Percentiles rank a stretch among this genome's conserved stretches.
Conservation (phyloP, 2,797 vertebrate genomes). For the Rachycentron canadum region DNA sequence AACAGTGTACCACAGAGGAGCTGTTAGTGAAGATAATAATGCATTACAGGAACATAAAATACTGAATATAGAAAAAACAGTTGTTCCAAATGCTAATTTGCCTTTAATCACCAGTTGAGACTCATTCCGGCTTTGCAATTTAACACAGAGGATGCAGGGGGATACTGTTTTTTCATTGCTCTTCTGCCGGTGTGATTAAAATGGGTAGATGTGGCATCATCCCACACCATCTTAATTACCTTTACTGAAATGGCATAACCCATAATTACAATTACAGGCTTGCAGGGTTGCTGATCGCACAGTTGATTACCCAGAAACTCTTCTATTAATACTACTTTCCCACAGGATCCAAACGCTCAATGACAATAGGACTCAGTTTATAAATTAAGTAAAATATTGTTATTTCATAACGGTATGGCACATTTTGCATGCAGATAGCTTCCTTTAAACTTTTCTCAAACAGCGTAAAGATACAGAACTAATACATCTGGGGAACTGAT, state of each 20-base stretch:
- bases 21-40: conserved; percentile 39
- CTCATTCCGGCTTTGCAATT: conserved; percentile 55
- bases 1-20: conserved; percentile 6
- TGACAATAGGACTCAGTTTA: conserved; percentile 26
- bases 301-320: conserved; percentile 53
- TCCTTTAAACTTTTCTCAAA: conserved; percentile 8
- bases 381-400: conserved; percentile 7
- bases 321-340: conserved; percentile 21
- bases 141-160: conserved; percentile 42
- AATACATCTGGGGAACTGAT: not conserved
- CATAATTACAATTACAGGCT: conserved; percentile 69
- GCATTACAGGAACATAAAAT: conserved; percentile 49
- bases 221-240: conserved; percentile 66
- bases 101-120: conserved; percentile 58
- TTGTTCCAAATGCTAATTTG: conserved; percentile 67
- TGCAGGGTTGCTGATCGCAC: conserved; percentile 41
- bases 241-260: conserved; percentile 59
- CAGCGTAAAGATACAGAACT: conserved; percentile 8
- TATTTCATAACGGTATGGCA: not conserved
- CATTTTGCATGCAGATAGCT: not conserved
- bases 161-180: conserved; percentile 61
- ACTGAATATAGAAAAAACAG: not conserved
- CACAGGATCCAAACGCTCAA: conserved; percentile 8
- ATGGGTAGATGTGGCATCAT: conserved; percentile 51
- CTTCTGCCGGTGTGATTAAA: conserved; percentile 59